Evolutionary conservation across 2,113 vertebrate genomes (phyloP).

Genomic region (Hippocampus abdominalis): DNA sequence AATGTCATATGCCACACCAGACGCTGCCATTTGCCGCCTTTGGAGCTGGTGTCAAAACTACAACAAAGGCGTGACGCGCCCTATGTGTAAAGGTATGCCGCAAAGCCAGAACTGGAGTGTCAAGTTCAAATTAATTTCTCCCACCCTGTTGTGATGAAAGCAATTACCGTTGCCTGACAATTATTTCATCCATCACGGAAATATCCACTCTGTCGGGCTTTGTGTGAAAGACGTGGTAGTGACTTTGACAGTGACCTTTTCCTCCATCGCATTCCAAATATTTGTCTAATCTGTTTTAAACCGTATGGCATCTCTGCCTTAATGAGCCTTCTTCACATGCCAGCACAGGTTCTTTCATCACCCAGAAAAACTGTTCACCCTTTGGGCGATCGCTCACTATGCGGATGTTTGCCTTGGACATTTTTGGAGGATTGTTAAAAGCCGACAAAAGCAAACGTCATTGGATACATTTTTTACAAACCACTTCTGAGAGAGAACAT

Average conservation of each 20-base stretch:
- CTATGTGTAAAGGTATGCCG: no score
- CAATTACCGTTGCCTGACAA: neutral
- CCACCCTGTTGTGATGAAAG: neutral
- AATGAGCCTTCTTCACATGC: slow-evolving; percentile 53
- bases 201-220: neutral
- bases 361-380: no score
- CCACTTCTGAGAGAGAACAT: no score
- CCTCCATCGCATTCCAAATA: slow-evolving; percentile 19
- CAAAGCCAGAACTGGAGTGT: neutral
- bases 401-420: no score
- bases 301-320: slow-evolving; percentile 40
- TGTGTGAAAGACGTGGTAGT: neutral
- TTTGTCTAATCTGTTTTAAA: slow-evolving; percentile 51
- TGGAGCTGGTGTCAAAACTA: no score
- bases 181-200: neutral
- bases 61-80: no score
- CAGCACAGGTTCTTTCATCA: slow-evolving; percentile 25
- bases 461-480: no score
- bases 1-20: no score
- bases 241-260: slow-evolving; percentile 34
- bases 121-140: neutral
- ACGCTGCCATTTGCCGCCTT: no score
- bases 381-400: no score
- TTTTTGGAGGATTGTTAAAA: no score
- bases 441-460: no score